Percentiles rank a stretch among this genome's conserved stretches.
Evolutionary conservation across 2,888 invertebrate species (phyloP).

Genomic region (Arge pagana): DNA sequence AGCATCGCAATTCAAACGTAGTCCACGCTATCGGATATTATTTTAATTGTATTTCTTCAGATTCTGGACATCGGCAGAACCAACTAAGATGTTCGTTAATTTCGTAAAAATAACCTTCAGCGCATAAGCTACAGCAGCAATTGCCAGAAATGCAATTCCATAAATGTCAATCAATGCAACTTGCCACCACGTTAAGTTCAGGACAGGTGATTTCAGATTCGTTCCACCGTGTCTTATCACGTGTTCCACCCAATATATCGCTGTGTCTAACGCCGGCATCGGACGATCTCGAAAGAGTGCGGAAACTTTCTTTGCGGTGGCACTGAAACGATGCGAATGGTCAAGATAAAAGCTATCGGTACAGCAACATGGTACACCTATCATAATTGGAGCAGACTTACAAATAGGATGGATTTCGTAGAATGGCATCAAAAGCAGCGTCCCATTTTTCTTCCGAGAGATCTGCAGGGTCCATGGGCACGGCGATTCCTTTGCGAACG

Average conservation of each 20-base stretch:
- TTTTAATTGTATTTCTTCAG: too few relatives aligned
- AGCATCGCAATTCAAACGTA: too few relatives aligned
- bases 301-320: constrained; percentile 24
- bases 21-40: too few relatives aligned
- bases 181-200: constrained; percentile 18
- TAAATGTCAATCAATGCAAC: constrained; percentile 8
- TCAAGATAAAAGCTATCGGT: too few relatives aligned
- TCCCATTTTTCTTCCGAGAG: constrained; percentile 36
- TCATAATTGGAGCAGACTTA: too few relatives aligned
- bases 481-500: constrained; percentile 35
- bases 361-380: too few relatives aligned
- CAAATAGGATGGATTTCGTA: constrained; percentile 39
- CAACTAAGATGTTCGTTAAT: too few relatives aligned
- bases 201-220: constrained; percentile 1
- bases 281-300: constrained; percentile 12
- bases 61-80: too few relatives aligned
- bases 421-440: constrained; percentile 36
- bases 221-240: constrained; percentile 5
- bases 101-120: not conserved
- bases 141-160: not conserved
- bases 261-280: constrained; percentile 6
- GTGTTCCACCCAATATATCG: constrained; percentile 15
- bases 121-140: not conserved
- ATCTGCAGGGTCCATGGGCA: constrained; percentile 31
- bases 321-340: constrained; percentile 23